Evolutionary conservation across 2,888 invertebrate genomes (phyloP).

Genomic region (Cheilosia vulpina): DNA sequence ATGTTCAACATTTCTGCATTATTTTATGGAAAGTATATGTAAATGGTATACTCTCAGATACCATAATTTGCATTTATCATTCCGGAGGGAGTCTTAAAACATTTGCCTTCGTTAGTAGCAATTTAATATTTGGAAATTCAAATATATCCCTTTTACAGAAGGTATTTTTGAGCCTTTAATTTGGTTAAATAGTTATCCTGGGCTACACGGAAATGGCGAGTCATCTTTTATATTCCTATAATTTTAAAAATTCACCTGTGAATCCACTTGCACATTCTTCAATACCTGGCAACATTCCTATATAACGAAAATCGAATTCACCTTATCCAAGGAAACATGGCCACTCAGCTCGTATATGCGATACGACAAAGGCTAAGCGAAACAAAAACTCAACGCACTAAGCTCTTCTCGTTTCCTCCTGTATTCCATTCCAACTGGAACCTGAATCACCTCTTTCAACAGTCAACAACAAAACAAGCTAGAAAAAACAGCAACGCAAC

Average conservation of each 20-base stretch:
- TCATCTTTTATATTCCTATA: background rate
- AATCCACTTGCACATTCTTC: background rate
- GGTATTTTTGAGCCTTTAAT: no score
- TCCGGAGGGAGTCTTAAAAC: no score
- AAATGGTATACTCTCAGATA: no score
- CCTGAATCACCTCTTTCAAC: conserved; percentile 6
- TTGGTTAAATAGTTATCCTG: no score
- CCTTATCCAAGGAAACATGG: conserved; percentile 49
- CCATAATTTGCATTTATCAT: no score
- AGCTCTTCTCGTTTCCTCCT: background rate
- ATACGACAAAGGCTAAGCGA: background rate
- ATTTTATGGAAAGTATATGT: no score
- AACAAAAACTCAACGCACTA: background rate
- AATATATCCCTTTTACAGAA: no score
- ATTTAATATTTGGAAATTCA: no score
- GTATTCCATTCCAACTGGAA: conserved; percentile 11
- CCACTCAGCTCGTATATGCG: background rate
- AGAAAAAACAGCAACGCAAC: conserved; percentile 45
- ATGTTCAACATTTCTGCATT: no score
- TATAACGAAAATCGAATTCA: conserved; percentile 37
- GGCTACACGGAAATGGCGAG: no score
- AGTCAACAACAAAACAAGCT: conserved; percentile 53
- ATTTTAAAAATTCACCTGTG: background rate
- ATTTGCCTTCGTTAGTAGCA: no score
- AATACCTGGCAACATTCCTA: conserved; percentile 37